Evolutionary conservation across 2,797 vertebrate species (phyloP), one percentile per base, ranked within the genome.

Genomic region (Heterohyrax brucei): DNA sequence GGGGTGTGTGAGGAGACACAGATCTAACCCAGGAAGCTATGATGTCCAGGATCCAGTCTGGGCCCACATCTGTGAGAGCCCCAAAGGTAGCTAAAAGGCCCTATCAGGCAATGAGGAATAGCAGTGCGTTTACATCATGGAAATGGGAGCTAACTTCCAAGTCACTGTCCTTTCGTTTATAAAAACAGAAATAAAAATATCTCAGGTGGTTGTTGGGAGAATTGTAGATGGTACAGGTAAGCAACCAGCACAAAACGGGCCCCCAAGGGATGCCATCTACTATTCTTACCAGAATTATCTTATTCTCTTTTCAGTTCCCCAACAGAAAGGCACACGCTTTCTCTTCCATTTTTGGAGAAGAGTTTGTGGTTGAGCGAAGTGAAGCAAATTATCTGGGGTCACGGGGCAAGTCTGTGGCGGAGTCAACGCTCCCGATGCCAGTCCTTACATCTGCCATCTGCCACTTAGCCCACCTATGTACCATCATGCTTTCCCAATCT

Each of bases 121-220:
- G 39, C 56, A 50, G 0, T n/a, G 16, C n/a, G 61, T 68, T 59
- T 33, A 28, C 61, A 26, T 1, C 5, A 79, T 3, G 7, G 61
- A 46, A 82, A 93, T 19, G 96, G n/a, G 22, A 86, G 72, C 6
- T 53, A 73, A 62, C 26, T 48, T 93, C 61, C 61, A 87, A 50
- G 26, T 44, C 33, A 73, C 4, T 21, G 1, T 19, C 24, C 18
- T 73, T 64, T 76, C 26, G 9, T 39, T 62, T 53, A 64, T 13
- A 22, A 93, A 93, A 86, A 64, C 0, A 16, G 61, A 96, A 21
- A 10, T 68, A 3, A 26, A 77, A 92, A 50, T 56, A 33, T 10
- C 68, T 84, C 48, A 22, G 9, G 10, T 3, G 16, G 64, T 90
- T 76, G 26, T 4, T 50, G 30, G 50, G 18, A 90, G 50, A 72